Percentiles rank a stretch among this genome's conserved stretches.
These are phyloP conservation scores for Heterochromis multidens DNA, from an alignment of 2,113 vertebrate species.

Conservation along the genomic window DNA sequence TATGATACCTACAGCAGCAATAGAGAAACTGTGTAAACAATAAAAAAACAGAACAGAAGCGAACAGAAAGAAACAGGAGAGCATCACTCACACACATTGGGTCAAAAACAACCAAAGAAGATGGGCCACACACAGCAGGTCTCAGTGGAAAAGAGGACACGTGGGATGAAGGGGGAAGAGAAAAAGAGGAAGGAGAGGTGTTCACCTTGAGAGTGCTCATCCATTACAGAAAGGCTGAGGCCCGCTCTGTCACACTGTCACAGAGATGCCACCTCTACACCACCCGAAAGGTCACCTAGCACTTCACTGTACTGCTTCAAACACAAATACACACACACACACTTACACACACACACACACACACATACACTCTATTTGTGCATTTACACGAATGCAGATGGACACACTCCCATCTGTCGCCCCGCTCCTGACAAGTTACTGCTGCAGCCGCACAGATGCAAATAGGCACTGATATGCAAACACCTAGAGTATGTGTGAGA, in stretches of 20 bases:
- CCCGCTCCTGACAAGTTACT: slow-evolving; percentile 33
- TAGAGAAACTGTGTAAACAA: neutral
- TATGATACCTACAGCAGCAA: neutral
- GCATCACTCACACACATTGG: slow-evolving; percentile 32
- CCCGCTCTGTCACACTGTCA: slow-evolving; percentile 80
- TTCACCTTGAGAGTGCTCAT: slow-evolving; percentile 82
- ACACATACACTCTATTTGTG: slow-evolving; percentile 15
- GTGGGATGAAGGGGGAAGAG: slow-evolving; percentile 42
- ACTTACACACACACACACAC: slow-evolving; percentile 34
- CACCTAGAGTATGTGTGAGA: neutral
- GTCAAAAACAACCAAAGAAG: slow-evolving; percentile 57
- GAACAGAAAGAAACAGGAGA: neutral
- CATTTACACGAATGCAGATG: slow-evolving; percentile 38
- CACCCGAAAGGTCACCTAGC: slow-evolving; percentile 76
- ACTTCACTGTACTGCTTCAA: slow-evolving; percentile 50
- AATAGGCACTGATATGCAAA: slow-evolving; percentile 30
- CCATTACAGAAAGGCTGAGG: slow-evolving; percentile 76
- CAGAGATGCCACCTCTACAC: slow-evolving; percentile 72
- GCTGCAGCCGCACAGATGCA: slow-evolving; percentile 19
- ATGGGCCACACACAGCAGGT: slow-evolving; percentile 22
- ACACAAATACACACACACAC: slow-evolving; percentile 35
- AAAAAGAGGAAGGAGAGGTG: slow-evolving; percentile 49
- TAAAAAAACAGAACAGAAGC: neutral
- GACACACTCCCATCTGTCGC: slow-evolving; percentile 65
- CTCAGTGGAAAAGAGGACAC: slow-evolving; percentile 51